A percentile compares a stretch with the other conserved stretches of the same genome.
Evolutionary conservation across 1,140 invertebrate species (phyloP).

Genomic region (Neuroterus valhalla): DNA sequence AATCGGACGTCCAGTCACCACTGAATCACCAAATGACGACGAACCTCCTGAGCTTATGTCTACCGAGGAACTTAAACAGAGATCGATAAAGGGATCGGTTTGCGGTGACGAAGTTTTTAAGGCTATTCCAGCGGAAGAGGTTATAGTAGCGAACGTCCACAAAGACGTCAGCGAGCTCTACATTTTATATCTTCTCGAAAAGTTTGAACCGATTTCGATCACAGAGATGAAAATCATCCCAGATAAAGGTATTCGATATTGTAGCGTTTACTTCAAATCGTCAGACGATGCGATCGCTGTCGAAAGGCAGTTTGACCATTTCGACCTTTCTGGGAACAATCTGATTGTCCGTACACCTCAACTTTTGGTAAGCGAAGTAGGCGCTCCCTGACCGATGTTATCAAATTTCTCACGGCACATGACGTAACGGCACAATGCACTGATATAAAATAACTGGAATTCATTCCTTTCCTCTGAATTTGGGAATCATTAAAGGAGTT

Average conservation of each 20-base stretch:
- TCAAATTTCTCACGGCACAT: too few species aligned
- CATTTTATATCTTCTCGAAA: constrained; percentile 62
- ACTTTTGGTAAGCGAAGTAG: constrained; percentile 33
- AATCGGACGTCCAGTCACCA: not conserved
- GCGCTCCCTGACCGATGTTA: not conserved
- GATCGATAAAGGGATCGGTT: not conserved
- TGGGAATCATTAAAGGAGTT: too few species aligned
- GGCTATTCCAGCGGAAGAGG: constrained; percentile 49
- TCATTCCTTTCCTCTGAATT: too few species aligned
- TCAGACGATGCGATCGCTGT: constrained; percentile 41
- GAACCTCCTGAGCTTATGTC: constrained; percentile 15
- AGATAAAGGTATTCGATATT: constrained; percentile 54
- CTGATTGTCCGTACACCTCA: constrained; percentile 54
- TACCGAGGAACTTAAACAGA: constrained; percentile 10
- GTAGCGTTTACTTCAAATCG: constrained; percentile 63
- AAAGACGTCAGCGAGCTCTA: constrained; percentile 47
- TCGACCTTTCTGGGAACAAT: constrained; percentile 37
- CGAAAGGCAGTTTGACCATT: constrained; percentile 58
- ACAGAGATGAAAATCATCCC: constrained; percentile 45
- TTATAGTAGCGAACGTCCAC: constrained; percentile 65
- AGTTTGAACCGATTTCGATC: constrained; percentile 60
- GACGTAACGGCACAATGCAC: too few species aligned
- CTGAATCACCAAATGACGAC: not conserved
- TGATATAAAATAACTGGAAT: too few species aligned
- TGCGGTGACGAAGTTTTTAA: not conserved